Evolutionary conservation across 1,140 invertebrate species (phyloP).

Genomic region (Aphis gossypii): DNA sequence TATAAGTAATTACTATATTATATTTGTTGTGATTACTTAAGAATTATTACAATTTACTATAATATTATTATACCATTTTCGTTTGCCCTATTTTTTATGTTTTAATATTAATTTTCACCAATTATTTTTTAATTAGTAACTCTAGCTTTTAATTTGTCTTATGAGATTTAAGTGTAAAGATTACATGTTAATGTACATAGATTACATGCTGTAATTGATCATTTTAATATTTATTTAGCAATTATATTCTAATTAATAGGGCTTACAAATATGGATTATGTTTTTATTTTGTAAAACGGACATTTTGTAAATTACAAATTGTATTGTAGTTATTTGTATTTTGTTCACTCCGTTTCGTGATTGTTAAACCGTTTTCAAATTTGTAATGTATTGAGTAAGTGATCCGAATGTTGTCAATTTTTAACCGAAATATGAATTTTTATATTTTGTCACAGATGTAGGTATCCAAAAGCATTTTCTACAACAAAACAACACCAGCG

Average conservation of each 20-base stretch:
- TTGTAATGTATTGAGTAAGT: constrained; percentile 40
- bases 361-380: background rate
- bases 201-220: background rate
- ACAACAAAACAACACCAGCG: constrained; percentile 40
- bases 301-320: constrained; percentile 1
- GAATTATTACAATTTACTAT: background rate
- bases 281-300: constrained; percentile 42
- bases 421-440: constrained; percentile 50
- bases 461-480: constrained; percentile 46
- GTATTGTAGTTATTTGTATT: constrained; percentile 1
- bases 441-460: constrained; percentile 57
- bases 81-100: background rate
- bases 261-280: constrained; percentile 23
- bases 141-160: background rate
- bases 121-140: background rate
- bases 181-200: too few relatives aligned
- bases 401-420: constrained; percentile 27
- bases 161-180: background rate
- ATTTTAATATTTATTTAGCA: background rate
- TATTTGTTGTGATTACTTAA: constrained; percentile 20
- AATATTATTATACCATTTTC: background rate
- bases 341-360: constrained; percentile 51
- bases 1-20: background rate
- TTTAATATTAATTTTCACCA: background rate
- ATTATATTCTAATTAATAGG: background rate